Percentiles rank a stretch among this genome's conserved stretches.
Conservation (phyloP, 2,797 vertebrate species). For the Rhinichthys osculus region DNA sequence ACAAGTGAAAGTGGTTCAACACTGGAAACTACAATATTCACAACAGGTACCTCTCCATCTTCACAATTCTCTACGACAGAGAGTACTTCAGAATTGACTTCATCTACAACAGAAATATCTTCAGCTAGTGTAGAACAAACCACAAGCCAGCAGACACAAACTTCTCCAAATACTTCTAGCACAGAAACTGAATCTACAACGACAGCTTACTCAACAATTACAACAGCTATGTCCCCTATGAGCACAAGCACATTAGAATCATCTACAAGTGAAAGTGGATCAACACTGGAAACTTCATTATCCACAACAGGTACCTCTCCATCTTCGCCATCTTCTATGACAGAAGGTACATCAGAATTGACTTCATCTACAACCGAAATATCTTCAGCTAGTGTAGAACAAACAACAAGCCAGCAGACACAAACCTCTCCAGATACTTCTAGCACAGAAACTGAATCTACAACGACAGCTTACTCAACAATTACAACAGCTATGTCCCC, state of each 20-base stretch:
- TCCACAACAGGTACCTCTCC: background rate
- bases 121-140: background rate
- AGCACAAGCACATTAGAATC: no score
- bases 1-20: no score
- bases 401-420: conserved; percentile 8
- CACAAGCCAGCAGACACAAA: background rate
- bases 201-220: no score
- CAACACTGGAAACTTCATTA: background rate
- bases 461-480: background rate
- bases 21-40: no score
- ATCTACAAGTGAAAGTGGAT: background rate
- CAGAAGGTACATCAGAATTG: background rate
- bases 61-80: background rate
- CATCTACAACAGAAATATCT: background rate
- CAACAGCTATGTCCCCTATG: no score
- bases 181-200: no score
- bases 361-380: background rate
- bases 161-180: no score
- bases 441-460: background rate
- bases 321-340: no score
- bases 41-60: background rate
- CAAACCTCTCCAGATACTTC: background rate
- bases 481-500: background rate
- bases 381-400: background rate
- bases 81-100: background rate